Conservation (phyloP, 2,113 vertebrate species). For the Sprattus sprattus region DNA sequence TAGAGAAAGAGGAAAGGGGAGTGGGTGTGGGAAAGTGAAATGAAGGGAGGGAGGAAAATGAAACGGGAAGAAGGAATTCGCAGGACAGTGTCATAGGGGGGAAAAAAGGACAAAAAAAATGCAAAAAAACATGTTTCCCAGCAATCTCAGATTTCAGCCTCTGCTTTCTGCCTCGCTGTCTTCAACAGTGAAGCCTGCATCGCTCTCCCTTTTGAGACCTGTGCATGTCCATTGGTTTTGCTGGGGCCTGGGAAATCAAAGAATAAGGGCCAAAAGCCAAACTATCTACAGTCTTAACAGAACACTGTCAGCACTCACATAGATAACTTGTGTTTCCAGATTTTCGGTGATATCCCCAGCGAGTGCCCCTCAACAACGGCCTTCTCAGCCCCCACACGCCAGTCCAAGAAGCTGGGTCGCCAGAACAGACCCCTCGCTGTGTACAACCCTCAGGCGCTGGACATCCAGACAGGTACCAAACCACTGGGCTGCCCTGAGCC, state of each 20-base stretch:
- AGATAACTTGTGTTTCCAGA: conserved; percentile 64
- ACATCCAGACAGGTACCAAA: conserved; percentile 86
- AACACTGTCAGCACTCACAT: background rate
- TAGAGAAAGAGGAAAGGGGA: background rate
- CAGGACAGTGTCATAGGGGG: background rate
- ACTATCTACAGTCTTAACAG: background rate
- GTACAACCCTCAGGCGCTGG: conserved; percentile 87
- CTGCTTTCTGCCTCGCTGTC: conserved; percentile 58
- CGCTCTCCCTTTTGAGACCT: conserved; percentile 25
- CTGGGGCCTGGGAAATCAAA: background rate
- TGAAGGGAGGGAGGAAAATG: background rate
- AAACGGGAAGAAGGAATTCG: background rate
- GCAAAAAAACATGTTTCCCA: conserved; percentile 49
- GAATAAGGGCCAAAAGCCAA: background rate
- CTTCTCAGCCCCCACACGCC: conserved; percentile 85
- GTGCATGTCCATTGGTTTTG: conserved; percentile 14
- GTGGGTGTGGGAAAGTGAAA: conserved; percentile 6
- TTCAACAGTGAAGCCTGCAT: background rate
- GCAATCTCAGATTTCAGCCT: conserved; percentile 71
- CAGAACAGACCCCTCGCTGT: conserved; percentile 90
- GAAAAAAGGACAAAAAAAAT: conserved; percentile 44
- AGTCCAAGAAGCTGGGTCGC: conserved; percentile 84
- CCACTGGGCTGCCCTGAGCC: background rate
- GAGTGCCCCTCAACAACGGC: conserved; percentile 67
- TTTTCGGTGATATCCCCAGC: conserved; percentile 88